These are phyloP conservation scores for Melanocharis versteri DNA, from an alignment of 2,113 vertebrate species.

Conservation along the genomic window DNA sequence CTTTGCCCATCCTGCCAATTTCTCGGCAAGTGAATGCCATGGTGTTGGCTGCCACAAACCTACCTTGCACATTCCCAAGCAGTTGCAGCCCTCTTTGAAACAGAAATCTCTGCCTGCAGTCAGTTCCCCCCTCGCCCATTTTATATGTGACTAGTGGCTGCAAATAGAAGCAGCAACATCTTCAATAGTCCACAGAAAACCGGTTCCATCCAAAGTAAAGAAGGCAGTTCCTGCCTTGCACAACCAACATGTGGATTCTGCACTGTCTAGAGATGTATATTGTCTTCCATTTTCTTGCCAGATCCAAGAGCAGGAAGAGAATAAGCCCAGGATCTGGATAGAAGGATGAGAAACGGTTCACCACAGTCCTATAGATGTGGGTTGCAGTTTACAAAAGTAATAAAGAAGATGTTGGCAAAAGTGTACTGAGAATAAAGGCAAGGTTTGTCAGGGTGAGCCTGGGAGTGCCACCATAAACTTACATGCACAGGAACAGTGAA, in stretches of 20 bases:
- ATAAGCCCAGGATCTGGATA: neutral
- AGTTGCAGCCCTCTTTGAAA: neutral
- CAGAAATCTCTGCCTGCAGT: neutral
- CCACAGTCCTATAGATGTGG: neutral
- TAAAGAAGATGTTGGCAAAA: fast-evolving
- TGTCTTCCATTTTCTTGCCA: neutral
- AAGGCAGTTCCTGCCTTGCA: neutral
- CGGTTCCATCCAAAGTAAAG: neutral
- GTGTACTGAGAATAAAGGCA: neutral
- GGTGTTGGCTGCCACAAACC: neutral
- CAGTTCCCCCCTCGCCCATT: neutral
- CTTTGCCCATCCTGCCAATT: neutral
- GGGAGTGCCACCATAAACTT: neutral
- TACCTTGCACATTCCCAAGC: neutral
- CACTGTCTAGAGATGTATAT: neutral
- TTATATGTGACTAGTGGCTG: neutral
- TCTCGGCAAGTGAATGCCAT: neutral
- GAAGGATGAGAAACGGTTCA: neutral
- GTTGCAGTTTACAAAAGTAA: neutral
- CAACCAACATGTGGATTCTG: neutral
- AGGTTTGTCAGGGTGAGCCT: too few species aligned
- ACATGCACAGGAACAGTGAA: neutral
- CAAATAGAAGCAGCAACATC: neutral
- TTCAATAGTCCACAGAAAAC: neutral
- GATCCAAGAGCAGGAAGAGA: neutral